These are phyloP conservation scores for Astur gentilis DNA, from an alignment of 2,113 vertebrate genomes.

Conservation along the genomic window DNA sequence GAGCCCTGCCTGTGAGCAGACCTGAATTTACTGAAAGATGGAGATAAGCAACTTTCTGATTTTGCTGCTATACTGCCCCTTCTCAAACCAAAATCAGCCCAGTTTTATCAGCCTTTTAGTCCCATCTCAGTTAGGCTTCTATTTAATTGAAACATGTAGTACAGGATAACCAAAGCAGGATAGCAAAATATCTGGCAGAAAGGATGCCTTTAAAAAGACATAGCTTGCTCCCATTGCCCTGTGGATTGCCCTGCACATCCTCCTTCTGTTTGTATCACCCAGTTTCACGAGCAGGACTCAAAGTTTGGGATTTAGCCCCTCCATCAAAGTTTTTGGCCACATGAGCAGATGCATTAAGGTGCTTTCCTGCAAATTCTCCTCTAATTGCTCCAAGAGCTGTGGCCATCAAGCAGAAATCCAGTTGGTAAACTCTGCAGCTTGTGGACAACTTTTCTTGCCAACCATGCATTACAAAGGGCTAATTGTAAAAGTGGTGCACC, in stretches of 20 bases:
- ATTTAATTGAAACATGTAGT: accelerated
- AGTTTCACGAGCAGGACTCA: neutral
- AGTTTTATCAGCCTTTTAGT: neutral
- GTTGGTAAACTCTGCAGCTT: slow-evolving; percentile 53
- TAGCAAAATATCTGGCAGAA: neutral
- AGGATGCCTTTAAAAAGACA: neutral
- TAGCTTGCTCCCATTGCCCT: neutral
- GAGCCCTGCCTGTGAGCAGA: neutral
- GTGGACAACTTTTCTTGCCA: slow-evolving; percentile 75
- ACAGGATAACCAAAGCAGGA: neutral
- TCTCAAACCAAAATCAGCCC: neutral
- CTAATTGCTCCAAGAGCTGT: slow-evolving; percentile 56
- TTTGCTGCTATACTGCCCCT: neutral
- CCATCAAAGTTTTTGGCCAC: neutral
- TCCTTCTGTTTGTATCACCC: neutral
- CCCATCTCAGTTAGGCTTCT: neutral
- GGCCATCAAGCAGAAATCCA: slow-evolving; percentile 36
- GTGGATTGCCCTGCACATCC: accelerated
- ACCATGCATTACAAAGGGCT: slow-evolving; percentile 70
- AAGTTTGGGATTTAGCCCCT: neutral
- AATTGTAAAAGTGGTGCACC: slow-evolving; percentile 78
- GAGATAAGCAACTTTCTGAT: neutral
- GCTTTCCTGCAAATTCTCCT: slow-evolving; percentile 31
- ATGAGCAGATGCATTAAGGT: neutral
- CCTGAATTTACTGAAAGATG: neutral